Base-by-base conservation (phyloP, 2,888 invertebrate species). In the Gymnosoma rotundatum region DNA sequence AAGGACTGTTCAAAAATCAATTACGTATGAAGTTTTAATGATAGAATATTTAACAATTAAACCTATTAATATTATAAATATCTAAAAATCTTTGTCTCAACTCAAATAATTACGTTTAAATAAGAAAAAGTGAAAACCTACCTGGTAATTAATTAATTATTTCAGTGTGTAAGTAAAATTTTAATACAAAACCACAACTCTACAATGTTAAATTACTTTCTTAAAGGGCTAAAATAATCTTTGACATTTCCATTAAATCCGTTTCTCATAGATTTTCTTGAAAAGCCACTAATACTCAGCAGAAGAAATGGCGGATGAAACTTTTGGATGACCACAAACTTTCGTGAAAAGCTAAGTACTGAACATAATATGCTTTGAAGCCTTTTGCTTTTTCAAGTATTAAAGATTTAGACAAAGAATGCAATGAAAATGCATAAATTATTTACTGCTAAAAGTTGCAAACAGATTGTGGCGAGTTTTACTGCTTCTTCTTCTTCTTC, bases 371-470 rank as follows among this genome's bases (percentile, higher is more conserved):
- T 61, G 50, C 50, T 61, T 25, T 42, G 4, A 78, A 76, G 66
- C 52, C 67, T 60, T 50, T 70, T 50, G 25, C 18, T 52, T 56
- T 32, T 32, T 16, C 8, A 20, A 54, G 42, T 25, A 45, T 63
- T 70, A 32, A 70, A 70, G 78, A 61, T 56, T 70, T 14, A 63
- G 61, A n/a, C 20, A 21, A 70, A 61, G 42, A 69, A 63, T 70
- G 21, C 54, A 61, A 78, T 78, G 69, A 78, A 78, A 78, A 78
- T 32, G 61, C 50, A 70, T 78, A 78, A 78, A 70, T 70, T 78
- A 78, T 78, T 70, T 54, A 78, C 69, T 78, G 61, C 36, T 20
- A 48, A 78, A 70, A 78, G 61, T 70, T 78, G 69, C 61, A 20
- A 58, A 48, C 48, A 70, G 69, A 78, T 78, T 78, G 78, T 78